Base-by-base conservation (phyloP, 2,797 vertebrate species). In the Hyperoplus immaculatus region DNA sequence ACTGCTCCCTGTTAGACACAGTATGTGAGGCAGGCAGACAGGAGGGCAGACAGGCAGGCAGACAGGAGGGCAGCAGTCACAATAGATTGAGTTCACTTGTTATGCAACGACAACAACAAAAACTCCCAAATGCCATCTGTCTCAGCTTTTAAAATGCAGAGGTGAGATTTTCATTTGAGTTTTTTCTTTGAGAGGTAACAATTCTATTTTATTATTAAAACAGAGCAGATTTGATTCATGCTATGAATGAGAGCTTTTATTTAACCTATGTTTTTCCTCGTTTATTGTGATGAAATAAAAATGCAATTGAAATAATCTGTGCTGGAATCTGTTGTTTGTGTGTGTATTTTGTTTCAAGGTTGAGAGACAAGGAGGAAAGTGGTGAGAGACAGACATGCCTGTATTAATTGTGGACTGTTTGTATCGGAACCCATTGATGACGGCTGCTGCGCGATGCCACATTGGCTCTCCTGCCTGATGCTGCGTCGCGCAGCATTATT, bases 241-340 rank as follows among this genome's bases (percentile, higher is more conserved):
- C 83, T 71, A 78, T 73, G 77, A 55, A 69, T 53, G 21, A 86
- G 62, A 69, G 75, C 77, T 77, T 82, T 60, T 84, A 68, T 93
- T 82, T 87, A 89, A 88, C 75, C 79, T 41, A 38, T 90, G 84
- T 90, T 93, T 88, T 92, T 90, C 29, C 21, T 29, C 3, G 29
- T 91, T 56, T 92, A 90, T 87, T 79, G 58, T 81, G 69, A 50
- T 56, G 45, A 89, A 94, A 94, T 94, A 94, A 94, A 93, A 79
- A 85, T 80, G 47, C 57, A 78, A 29, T 72, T 69, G 36, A 56
- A 78, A 81, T 66, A 54, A 15, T 49, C 14, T 50, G 61, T 71
- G 60, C 58, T 51, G 41, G 21, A 63, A 8, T 83, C 4, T 38
- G 5, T 53, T 42, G n/a, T 53, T 51, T 57, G 29, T 50, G 18